phyloP scores from a whole-genome alignment of 2,888 invertebrate genomes.

The Clistopyga incitator region DNA sequence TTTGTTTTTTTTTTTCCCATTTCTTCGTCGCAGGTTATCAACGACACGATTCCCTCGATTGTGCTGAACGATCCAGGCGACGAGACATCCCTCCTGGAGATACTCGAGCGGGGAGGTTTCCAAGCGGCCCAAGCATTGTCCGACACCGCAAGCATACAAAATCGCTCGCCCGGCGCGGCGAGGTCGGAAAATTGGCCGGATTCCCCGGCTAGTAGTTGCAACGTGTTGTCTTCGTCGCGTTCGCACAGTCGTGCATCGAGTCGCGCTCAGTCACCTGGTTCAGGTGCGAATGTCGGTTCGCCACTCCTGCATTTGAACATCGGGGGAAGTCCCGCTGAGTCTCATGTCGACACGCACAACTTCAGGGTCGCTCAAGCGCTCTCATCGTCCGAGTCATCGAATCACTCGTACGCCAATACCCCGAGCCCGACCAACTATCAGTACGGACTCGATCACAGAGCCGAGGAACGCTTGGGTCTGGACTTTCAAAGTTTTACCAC shows the following conservation, averaged over 20 bases:
- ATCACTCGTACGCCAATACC: slow-evolving; percentile 75
- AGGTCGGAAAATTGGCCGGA: slow-evolving; percentile 74
- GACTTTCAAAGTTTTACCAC: slow-evolving; percentile 67
- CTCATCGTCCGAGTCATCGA: slow-evolving; percentile 76
- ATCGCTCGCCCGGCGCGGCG: slow-evolving; percentile 64
- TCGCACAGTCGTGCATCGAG: slow-evolving; percentile 74
- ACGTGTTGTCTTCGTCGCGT: slow-evolving; percentile 70
- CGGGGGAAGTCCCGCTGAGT: slow-evolving; percentile 68
- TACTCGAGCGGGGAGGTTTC: slow-evolving; percentile 69
- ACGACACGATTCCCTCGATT: slow-evolving; percentile 67
- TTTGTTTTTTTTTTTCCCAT: not conserved
- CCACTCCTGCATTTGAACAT: slow-evolving; percentile 64
- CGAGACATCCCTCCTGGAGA: slow-evolving; percentile 72
- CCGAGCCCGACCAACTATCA: slow-evolving; percentile 77
- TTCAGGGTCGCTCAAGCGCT: slow-evolving; percentile 65
- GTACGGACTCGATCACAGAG: slow-evolving; percentile 65
- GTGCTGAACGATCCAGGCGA: slow-evolving; percentile 65
- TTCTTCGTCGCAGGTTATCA: slow-evolving; percentile 29
- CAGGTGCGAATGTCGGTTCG: slow-evolving; percentile 65
- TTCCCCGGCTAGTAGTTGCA: slow-evolving; percentile 72
- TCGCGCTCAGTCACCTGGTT: slow-evolving; percentile 73
- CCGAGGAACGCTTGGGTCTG: slow-evolving; percentile 72
- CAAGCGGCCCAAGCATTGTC: slow-evolving; percentile 72
- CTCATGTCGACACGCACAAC: slow-evolving; percentile 15
- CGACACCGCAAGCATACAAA: slow-evolving; percentile 67